Percentiles rank a stretch among this genome's conserved stretches.
These are phyloP conservation scores for Cepaea nemoralis DNA, from an alignment of 1,140 invertebrate genomes.

Conservation along the genomic window DNA sequence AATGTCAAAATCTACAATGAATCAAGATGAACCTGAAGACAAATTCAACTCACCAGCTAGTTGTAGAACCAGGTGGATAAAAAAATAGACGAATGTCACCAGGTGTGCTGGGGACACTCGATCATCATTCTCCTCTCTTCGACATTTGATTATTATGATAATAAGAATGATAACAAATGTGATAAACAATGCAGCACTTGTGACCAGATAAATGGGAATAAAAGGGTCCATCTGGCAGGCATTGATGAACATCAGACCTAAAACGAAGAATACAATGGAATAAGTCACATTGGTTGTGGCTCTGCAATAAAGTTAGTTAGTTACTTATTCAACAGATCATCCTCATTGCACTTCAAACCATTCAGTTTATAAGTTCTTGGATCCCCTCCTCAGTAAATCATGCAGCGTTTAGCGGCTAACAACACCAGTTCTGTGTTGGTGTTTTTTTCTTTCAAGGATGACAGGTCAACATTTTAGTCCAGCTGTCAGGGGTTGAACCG, in stretches of 20 bases:
- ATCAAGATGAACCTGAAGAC: too few relatives aligned
- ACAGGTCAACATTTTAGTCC: too few relatives aligned
- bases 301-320: too few relatives aligned
- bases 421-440: too few relatives aligned
- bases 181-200: background rate
- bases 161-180: conserved; percentile 31
- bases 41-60: conserved; percentile 12
- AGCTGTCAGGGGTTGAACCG: too few relatives aligned
- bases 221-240: background rate
- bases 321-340: too few relatives aligned
- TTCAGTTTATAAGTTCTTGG: too few relatives aligned
- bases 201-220: conserved; percentile 12
- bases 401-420: too few relatives aligned
- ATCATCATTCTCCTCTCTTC: conserved; percentile 13
- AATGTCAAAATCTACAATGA: too few relatives aligned
- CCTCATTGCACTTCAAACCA: too few relatives aligned
- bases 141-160: conserved; percentile 26
- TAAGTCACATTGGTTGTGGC: background rate
- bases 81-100: conserved; percentile 16
- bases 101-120: conserved; percentile 10
- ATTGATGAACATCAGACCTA: conserved; percentile 13
- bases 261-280: background rate
- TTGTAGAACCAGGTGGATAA: conserved; percentile 22
- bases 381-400: too few relatives aligned
- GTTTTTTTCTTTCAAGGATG: too few relatives aligned